Percentiles rank a stretch among this genome's conserved stretches.
phyloP scores from a whole-genome alignment of 2,888 invertebrate genomes.

The Dolichomitus sp. region DNA sequence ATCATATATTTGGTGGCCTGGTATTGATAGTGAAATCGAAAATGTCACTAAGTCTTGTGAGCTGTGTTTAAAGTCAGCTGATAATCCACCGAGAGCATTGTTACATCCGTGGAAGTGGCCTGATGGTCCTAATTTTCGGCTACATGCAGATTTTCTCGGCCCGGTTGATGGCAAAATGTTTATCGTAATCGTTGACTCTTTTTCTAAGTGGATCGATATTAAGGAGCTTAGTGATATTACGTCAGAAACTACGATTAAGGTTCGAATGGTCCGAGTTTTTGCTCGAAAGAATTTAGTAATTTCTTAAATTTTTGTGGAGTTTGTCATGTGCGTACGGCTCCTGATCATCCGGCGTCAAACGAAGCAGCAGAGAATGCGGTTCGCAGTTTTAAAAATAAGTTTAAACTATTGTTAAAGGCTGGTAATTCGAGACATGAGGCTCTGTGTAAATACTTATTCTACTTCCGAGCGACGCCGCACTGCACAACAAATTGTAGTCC shows the following conservation, averaged over 20 bases:
- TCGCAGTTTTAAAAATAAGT: slow-evolving; percentile 58
- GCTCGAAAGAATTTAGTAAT: slow-evolving; percentile 34
- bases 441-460: slow-evolving; percentile 49
- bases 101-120: slow-evolving; percentile 71
- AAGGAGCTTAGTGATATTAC: slow-evolving; percentile 51
- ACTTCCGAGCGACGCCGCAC: slow-evolving; percentile 54
- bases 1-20: neutral
- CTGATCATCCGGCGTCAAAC: slow-evolving; percentile 60
- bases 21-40: slow-evolving; percentile 30
- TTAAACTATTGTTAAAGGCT: slow-evolving; percentile 44
- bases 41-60: slow-evolving; percentile 61
- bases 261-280: slow-evolving; percentile 56
- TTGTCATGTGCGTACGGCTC: slow-evolving; percentile 41
- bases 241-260: slow-evolving; percentile 49
- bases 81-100: slow-evolving; percentile 61
- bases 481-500: slow-evolving; percentile 47
- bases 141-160: slow-evolving; percentile 69
- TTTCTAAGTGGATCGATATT: slow-evolving; percentile 71
- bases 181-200: slow-evolving; percentile 61
- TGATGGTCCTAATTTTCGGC: slow-evolving; percentile 60
- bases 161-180: slow-evolving; percentile 55
- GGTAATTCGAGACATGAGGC: slow-evolving; percentile 47
- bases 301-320: slow-evolving; percentile 45
- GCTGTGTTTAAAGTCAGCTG: slow-evolving; percentile 58
- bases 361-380: slow-evolving; percentile 55